Conservation (phyloP, 2,797 vertebrate genomes). For the Catharus ustulatus region DNA sequence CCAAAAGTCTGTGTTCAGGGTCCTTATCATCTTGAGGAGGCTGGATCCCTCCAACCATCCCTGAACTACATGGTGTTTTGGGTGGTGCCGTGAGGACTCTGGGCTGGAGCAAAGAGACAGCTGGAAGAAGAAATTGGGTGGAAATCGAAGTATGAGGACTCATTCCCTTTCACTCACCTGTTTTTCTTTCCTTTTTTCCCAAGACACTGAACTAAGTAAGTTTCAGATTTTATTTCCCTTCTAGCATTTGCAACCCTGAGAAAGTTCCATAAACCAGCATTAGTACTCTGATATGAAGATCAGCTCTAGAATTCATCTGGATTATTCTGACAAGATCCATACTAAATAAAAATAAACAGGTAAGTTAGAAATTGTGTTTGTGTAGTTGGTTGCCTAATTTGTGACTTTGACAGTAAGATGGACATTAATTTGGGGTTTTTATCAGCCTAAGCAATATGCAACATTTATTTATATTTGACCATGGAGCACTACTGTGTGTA, state of each 20-base stretch:
- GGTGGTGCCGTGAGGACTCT: not conserved
- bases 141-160: not conserved
- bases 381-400: not conserved
- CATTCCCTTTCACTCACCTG: not conserved
- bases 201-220: not conserved
- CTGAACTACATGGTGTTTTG: not conserved
- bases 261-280: not conserved
- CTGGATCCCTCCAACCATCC: not conserved
- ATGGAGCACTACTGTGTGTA: rapidly evolving
- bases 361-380: not conserved
- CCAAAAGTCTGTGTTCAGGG: not conserved
- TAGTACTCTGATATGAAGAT: not conserved
- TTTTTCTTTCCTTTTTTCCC: not conserved
- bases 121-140: not conserved
- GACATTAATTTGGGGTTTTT: not conserved
- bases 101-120: not conserved
- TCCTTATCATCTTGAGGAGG: not conserved
- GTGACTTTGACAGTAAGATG: not conserved
- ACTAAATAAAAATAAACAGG: not conserved
- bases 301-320: not conserved
- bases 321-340: not conserved
- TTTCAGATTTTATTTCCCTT: not conserved
- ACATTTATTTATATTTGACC: not conserved
- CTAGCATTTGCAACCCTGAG: not conserved
- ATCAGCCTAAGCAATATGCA: not conserved